A percentile compares a stretch with the other conserved stretches of the same genome.
Evolutionary conservation across 2,888 invertebrate genomes (phyloP).

Genomic region (Ochropleura leucogaster): DNA sequence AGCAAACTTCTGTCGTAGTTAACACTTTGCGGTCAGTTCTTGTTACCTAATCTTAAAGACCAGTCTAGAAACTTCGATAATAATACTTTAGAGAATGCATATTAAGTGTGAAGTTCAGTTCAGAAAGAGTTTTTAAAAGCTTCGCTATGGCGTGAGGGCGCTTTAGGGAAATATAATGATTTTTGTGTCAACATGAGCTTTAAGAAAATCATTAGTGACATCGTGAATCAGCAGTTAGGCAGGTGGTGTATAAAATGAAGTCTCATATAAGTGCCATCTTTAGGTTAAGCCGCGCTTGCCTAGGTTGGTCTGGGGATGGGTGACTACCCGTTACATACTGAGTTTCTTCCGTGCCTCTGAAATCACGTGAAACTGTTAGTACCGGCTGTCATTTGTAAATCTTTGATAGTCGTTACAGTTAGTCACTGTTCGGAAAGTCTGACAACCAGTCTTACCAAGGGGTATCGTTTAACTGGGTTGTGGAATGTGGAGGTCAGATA

Average conservation of each 20-base stretch:
- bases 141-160: constrained; percentile 9
- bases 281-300: too few relatives aligned
- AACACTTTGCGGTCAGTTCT: background rate
- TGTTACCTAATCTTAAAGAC: constrained; percentile 22
- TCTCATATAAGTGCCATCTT: too few relatives aligned
- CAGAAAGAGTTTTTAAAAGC: constrained; percentile 29
- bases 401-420: background rate
- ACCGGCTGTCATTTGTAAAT: background rate
- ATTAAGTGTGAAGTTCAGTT: constrained; percentile 20
- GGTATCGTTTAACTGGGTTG: background rate
- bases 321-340: too few relatives aligned
- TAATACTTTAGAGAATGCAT: constrained; percentile 21
- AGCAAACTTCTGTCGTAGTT: background rate
- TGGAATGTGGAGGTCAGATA: background rate
- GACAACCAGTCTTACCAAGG: background rate
- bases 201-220: background rate
- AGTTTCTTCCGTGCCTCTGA: too few relatives aligned
- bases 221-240: too few relatives aligned
- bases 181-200: background rate
- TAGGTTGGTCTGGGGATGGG: too few relatives aligned
- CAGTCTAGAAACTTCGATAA: constrained; percentile 36
- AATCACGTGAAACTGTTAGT: too few relatives aligned
- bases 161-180: constrained; percentile 5
- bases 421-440: background rate
- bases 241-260: too few relatives aligned